Percentiles rank a stretch among this genome's conserved stretches.
phyloP scores from a whole-genome alignment of 1,140 invertebrate genomes.

The Cotesia typhae region DNA sequence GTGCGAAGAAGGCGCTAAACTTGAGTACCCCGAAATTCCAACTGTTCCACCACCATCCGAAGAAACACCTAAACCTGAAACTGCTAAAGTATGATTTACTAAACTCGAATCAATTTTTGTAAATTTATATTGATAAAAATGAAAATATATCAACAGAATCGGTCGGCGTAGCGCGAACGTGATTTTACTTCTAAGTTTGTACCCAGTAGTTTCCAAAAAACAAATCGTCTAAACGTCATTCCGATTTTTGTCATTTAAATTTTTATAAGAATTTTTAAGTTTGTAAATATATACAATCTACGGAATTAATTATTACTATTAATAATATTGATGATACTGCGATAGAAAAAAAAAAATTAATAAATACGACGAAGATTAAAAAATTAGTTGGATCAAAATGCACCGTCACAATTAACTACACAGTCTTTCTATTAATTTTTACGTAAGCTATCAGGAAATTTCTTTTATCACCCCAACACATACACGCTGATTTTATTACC shows the following conservation, averaged over 20 bases:
- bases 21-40: constrained; percentile 86
- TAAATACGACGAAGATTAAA: no score
- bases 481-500: constrained; percentile 4
- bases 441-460: constrained; percentile 4
- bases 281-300: background rate
- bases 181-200: background rate
- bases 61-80: constrained; percentile 58
- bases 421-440: background rate
- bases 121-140: constrained; percentile 5
- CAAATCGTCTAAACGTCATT: constrained; percentile 11
- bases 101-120: background rate
- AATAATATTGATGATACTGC: no score
- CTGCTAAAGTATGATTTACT: constrained; percentile 42
- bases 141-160: constrained; percentile 5
- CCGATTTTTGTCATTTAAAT: background rate
- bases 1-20: constrained; percentile 82
- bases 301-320: background rate
- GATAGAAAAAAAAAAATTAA: no score
- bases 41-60: constrained; percentile 67
- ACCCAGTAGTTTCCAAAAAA: background rate
- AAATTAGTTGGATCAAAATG: no score
- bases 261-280: no score
- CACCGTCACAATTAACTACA: background rate
- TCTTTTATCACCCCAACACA: background rate
- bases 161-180: no score